Base-by-base conservation (phyloP, 1,140 invertebrate genomes). In the Ylistrum balloti region DNA sequence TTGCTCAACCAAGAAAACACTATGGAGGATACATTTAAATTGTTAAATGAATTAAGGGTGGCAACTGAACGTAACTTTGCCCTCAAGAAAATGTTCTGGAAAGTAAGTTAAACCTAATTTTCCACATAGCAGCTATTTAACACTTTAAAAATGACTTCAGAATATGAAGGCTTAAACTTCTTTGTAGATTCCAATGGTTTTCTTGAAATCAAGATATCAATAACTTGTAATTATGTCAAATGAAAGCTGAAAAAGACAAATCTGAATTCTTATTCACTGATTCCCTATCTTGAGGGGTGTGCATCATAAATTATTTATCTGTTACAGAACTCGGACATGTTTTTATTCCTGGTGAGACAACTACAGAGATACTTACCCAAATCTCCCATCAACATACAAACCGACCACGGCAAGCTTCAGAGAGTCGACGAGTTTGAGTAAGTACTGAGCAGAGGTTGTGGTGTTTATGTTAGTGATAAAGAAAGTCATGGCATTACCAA, bases 81-180 rank as follows among this genome's bases (percentile, higher is more conserved):
- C 13, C 88, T 96, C 2, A 96, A 96, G 89, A 95, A 95, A 93
- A 90, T 96, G 13, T 96, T 96, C 86, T 96, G 95, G 95, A 94
- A 95, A 94, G 95, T 96, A 88, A 86, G 89, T 32, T 86, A 86
- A 17, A 32, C 5, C 33, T n/a, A 28, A 86, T 17, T 86, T 86
- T 86, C 33, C 33, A 9, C n/a, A 28, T 9, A 33, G 13, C 20
- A 34, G 34, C 15, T 15, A 13, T 33, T 87, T 2, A 34, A 33
- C 9, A 7, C 35, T n/a, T n/a, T n/a, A n/a, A n/a, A n/a, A n/a
- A n/a, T n/a, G n/a, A n/a, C n/a, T n/a, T n/a, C n/a, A n/a, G n/a
- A n/a, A n/a, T n/a, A n/a, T n/a, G n/a, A n/a, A n/a, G n/a, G n/a
- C n/a, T n/a, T n/a, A n/a, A n/a, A n/a, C n/a, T n/a, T n/a, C n/a